Evolutionary conservation across 2,113 vertebrate species (phyloP), one percentile per base, ranked within the genome.

Genomic region (Propithecus coquereli): DNA sequence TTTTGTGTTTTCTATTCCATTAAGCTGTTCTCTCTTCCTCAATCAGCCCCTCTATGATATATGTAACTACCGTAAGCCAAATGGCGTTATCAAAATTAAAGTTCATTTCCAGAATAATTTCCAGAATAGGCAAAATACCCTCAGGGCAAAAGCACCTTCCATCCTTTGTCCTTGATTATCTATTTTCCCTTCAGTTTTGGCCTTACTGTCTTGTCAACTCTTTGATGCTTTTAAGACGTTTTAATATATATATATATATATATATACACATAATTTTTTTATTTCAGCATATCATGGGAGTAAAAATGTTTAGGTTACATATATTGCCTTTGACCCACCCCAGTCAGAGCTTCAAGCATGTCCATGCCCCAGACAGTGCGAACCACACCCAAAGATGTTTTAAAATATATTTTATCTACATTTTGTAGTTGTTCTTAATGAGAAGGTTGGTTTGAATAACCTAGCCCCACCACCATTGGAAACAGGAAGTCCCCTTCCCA

Each of bases 21-120:
- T 77, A 65, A 82, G 25, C 18, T 68, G 30, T 82, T 37, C 17
- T 66, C 34, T 82, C n/a, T 77, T 22, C 54, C 54, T 66, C 57
- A 37, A n/a, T 43, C n/a, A 90, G 30, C 23, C 34, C 27, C 40
- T 84, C 12, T 79, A 52, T 86, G 57, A n/a, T 52, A 18, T 73
- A 16, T 18, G 14, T 52, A 54, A 59, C 32, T 16, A 30, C 50
- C 20, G 13, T n/a, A 86, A 86, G 25, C 9, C n/a, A 73, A 37
- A 34, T 34, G 12, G 23, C 2, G n/a, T 88, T 52, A 86, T 63
- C 43, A 70, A n/a, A 92, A 54, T 76, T 14, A 74, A 85, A 74
- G 27, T 94, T 89, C 30, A 94, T 90, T 76, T 81, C n/a, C 45
- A 76, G 82, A 59, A 17, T 79, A 65, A 68, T 73, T 89, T 89